Evolutionary conservation across 2,797 vertebrate species (phyloP), one percentile per base, ranked within the genome.

Genomic region (Sciurus vulgaris): DNA sequence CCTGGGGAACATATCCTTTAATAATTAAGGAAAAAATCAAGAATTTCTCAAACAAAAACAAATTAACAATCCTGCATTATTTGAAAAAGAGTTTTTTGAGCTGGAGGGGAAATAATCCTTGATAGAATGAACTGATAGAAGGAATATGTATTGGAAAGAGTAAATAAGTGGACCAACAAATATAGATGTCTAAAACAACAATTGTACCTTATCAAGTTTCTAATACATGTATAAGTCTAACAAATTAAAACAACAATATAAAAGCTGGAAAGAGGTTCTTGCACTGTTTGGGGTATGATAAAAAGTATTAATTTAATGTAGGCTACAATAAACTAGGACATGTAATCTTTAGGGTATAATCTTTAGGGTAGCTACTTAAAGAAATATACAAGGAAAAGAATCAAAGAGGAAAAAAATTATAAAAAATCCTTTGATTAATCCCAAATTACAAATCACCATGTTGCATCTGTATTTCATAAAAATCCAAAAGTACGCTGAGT

Each of bases 1-100:
- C 2, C 4, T 38, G 35, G 18, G 28, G 28, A 81, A 94, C 90
- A 15, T 41, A 67, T 4, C 8, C 63, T 61, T 85, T 76, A 44
- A 84, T 91, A 91, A 73, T 81, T 56, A 83, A 93, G 20, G 56
- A 18, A 85, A 18, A 85, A 82, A 86, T 65, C 61, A 86, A 78
- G 26, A 5, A 88, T 88, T 93, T 74, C 51, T 79, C 49, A 87
- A 95, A 86, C 51, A 81, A 86, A 88, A 65, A 26, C 38, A 90
- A 89, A 59, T n/a, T 85, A 72, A 14, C 26, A 96, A 35, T 49
- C 56, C 22, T 51, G 44, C 2, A 83, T 9, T 26, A 59, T 33
- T 59, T 59, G 8, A 17, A 4, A 56, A 35, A 41, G 73, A 41
- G 35, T 65, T 84, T 47, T 82, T 92, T 18, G 73, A 76, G 61